Evolutionary conservation across 2,113 vertebrate genomes (phyloP).

Genomic region (Nannospalax galili): DNA sequence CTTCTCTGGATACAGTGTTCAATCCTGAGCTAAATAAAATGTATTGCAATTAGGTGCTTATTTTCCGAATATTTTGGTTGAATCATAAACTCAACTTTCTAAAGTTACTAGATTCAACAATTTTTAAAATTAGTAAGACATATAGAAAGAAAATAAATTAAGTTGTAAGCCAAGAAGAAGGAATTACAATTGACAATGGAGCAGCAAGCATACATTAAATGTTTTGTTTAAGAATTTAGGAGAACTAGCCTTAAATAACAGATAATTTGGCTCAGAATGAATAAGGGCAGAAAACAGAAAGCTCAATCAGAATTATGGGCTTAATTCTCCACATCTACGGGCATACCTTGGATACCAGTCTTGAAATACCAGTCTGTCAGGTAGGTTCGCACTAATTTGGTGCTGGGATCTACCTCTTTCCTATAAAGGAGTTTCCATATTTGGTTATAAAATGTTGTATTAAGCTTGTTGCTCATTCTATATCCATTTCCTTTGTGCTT

Average conservation of each 20-base stretch:
- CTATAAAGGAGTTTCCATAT: neutral
- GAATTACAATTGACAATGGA: too few relatives aligned
- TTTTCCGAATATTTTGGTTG: neutral
- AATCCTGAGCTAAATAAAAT: neutral
- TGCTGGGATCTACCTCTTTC: neutral
- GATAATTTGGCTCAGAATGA: neutral
- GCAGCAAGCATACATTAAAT: neutral
- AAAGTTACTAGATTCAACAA: neutral
- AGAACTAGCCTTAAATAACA: neutral
- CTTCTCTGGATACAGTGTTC: neutral
- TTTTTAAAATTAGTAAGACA: slow-evolving; percentile 20
- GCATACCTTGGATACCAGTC: neutral
- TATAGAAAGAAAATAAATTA: slow-evolving; percentile 32
- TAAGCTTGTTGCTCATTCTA: neutral
- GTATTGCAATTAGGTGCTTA: neutral
- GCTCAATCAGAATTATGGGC: neutral
- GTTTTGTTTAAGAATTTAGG: neutral
- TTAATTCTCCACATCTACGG: neutral
- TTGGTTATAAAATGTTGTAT: neutral
- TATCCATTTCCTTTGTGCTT: slow-evolving; percentile 55
- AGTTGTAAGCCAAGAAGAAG: neutral
- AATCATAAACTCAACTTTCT: neutral
- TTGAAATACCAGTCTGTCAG: neutral
- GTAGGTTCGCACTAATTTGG: slow-evolving; percentile 19
- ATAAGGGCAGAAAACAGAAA: neutral